phyloP scores from a whole-genome alignment of 2,888 invertebrate genomes.

The Piscicola geometra region DNA sequence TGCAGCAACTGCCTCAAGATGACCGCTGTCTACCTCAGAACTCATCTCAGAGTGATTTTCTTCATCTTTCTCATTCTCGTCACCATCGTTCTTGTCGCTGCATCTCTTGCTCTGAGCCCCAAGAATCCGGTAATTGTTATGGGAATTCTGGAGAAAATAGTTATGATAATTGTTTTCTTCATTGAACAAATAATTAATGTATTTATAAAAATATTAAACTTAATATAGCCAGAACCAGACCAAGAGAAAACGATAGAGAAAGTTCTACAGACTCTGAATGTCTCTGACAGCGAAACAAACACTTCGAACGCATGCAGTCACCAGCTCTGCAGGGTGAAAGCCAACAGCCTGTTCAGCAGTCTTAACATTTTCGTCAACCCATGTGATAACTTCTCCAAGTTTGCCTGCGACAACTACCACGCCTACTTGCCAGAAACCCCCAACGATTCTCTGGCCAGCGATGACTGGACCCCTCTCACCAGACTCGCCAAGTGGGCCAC shows the following conservation, averaged over 20 bases:
- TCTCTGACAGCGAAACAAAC: no score
- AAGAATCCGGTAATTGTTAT: neutral
- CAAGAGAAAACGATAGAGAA: no score
- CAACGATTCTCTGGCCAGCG: neutral
- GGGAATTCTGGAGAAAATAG: no score
- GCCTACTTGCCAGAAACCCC: slow-evolving; percentile 35
- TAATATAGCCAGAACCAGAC: no score
- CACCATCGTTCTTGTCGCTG: neutral
- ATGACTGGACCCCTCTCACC: slow-evolving; percentile 22
- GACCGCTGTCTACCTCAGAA: neutral
- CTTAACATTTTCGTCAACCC: slow-evolving; percentile 45
- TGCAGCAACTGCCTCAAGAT: neutral
- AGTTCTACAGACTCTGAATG: no score
- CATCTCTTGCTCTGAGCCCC: neutral
- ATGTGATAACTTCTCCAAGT: slow-evolving; percentile 51
- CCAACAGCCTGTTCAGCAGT: neutral
- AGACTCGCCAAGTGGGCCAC: slow-evolving; percentile 27
- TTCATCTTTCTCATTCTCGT: neutral
- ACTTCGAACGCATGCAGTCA: neutral
- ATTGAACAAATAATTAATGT: no score
- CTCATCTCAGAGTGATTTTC: neutral
- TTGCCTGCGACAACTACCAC: slow-evolving; percentile 49
- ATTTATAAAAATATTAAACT: no score
- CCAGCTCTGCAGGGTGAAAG: slow-evolving; percentile 17
- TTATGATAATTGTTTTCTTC: no score